A percentile compares a stretch with the other conserved stretches of the same genome.
Conservation (phyloP, 1,140 invertebrate species). For the Drosophila prosaltans region DNA sequence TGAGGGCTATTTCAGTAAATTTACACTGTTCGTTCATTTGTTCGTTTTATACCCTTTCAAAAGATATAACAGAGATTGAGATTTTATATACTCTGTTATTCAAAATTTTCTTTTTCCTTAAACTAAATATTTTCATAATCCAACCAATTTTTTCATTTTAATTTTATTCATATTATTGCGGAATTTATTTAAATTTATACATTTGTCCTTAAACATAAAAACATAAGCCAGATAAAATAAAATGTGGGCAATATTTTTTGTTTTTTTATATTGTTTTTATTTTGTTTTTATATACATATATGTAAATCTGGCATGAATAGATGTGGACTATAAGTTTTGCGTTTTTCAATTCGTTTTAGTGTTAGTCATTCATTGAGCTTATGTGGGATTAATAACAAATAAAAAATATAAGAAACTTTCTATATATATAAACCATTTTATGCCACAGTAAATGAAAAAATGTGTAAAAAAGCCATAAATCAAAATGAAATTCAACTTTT, state of each 20-base stretch:
- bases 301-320: no score
- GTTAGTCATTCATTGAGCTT: constrained; percentile 9
- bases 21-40: no score
- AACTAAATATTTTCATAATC: constrained; percentile 7
- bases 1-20: not conserved
- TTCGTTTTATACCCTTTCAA: no score
- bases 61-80: no score
- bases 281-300: no score
- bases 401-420: not conserved
- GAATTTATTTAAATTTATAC: constrained; percentile 48
- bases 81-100: no score
- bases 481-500: not conserved
- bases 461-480: constrained; percentile 4
- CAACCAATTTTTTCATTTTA: not conserved
- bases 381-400: constrained; percentile 1
- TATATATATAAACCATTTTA: not conserved
- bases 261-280: no score
- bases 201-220: constrained; percentile 44
- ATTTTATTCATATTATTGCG: no score
- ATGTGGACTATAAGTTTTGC: not conserved
- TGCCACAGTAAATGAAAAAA: constrained; percentile 6
- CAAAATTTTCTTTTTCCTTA: constrained; percentile 14
- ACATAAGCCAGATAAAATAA: not conserved
- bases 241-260: not conserved
- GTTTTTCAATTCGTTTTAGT: not conserved